Conservation (phyloP, 2,113 vertebrate species). For the Macrotus californicus region DNA sequence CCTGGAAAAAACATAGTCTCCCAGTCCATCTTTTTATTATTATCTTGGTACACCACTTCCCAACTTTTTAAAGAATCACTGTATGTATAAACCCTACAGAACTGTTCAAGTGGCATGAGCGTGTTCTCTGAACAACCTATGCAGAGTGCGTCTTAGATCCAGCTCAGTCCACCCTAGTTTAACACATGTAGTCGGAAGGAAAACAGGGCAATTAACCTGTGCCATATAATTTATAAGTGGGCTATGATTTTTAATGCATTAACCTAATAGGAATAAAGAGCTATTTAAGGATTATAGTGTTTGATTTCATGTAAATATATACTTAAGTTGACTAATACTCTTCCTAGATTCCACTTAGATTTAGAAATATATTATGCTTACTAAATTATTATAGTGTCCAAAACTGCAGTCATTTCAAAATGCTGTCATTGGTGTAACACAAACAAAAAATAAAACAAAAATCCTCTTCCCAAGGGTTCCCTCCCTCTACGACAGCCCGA, state of each 20-base stretch:
- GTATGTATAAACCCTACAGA: neutral
- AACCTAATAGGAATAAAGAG: neutral
- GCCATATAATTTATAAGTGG: neutral
- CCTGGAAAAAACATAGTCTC: neutral
- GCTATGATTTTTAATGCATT: neutral
- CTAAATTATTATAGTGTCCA: neutral
- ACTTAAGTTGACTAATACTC: neutral
- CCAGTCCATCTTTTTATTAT: neutral
- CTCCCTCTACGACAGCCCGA: neutral
- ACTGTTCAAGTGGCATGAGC: neutral
- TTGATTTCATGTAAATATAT: neutral
- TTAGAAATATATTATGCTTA: constrained; percentile 11
- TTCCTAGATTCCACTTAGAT: neutral
- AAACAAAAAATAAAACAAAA: neutral
- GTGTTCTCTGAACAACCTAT: neutral
- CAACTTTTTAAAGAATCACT: neutral
- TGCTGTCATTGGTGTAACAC: neutral
- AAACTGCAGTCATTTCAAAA: neutral
- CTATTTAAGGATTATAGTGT: neutral
- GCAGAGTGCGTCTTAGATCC: neutral
- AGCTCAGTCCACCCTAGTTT: neutral
- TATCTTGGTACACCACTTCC: neutral
- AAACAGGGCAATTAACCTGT: neutral
- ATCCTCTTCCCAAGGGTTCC: neutral
- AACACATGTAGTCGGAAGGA: neutral